Base-by-base conservation (phyloP, 1,140 invertebrate species). In the Phymastichus coffea region DNA sequence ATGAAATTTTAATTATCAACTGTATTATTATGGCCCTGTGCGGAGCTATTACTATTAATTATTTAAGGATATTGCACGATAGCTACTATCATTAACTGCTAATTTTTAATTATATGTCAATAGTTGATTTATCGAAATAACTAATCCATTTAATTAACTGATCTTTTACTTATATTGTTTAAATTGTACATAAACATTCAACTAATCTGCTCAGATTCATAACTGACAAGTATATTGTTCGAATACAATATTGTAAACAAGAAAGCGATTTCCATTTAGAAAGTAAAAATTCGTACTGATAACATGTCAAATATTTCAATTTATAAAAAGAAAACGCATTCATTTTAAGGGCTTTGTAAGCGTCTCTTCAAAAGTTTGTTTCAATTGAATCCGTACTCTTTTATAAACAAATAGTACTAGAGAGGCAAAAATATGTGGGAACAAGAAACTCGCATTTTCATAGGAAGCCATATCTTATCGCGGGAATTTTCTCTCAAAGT, bases 371-470 rank as follows among this genome's bases (percentile, higher is more conserved):
- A n/a, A n/a, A n/a, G n/a, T n/a, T n/a, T n/a, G n/a, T n/a, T n/a
- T n/a, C n/a, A n/a, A n/a, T n/a, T n/a, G n/a, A n/a, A n/a, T n/a
- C n/a, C n/a, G n/a, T n/a, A n/a, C n/a, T n/a, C 38, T 37, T 37
- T 10, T 59, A 59, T 38, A 38, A 44, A 33, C 26, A 22, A 51
- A 44, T 37, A 25, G 15, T 20, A 54, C 28, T 46, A 59, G 53
- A 46, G 40, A 48, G 12, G 51, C 28, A 35, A 57, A 63, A 59
- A 62, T 59, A 33, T 33, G 52, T 65, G 60, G 64, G 64, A 63
- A 65, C 64, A 65, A 65, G 44, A 63, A 59, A 63, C 61, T 65
- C 64, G 64, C 64, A 63, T 63, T 40, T 65, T 63, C 47, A 49
- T 59, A 65, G 52, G 60, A 63, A 58, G 44, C 54, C 52, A 61